Percentiles rank a stretch among this genome's conserved stretches.
Evolutionary conservation across 37 sponge, comb jelly and placozoan genomes (phyloP).

Genomic region (Agelas oroides): DNA sequence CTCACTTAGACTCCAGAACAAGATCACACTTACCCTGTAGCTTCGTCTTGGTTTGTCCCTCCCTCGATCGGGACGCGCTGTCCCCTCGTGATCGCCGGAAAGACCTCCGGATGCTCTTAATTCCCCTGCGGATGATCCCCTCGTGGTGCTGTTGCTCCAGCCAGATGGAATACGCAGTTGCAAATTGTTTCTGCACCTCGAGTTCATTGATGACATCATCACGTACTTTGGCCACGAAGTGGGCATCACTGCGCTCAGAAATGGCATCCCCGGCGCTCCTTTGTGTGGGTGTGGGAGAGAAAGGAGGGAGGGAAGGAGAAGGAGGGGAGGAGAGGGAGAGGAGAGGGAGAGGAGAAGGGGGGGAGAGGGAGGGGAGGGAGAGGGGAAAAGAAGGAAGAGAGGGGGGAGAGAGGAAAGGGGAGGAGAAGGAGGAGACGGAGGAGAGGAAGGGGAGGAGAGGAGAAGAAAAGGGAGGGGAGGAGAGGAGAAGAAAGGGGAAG

Average conservation of each 20-base stretch:
- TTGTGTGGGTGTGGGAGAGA: background rate
- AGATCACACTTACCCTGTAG: slow-evolving; percentile 33
- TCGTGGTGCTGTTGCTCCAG: slow-evolving; percentile 8
- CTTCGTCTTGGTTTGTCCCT: background rate
- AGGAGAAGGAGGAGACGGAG: too few relatives aligned
- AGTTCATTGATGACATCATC: slow-evolving; percentile 58
- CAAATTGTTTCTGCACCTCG: slow-evolving; percentile 60
- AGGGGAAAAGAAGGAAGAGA: too few relatives aligned
- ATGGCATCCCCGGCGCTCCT: slow-evolving; percentile 54
- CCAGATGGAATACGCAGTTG: slow-evolving; percentile 67
- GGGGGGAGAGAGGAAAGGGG: background rate
- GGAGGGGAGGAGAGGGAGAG: too few relatives aligned
- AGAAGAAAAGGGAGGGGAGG: too few relatives aligned
- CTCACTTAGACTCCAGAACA: too few relatives aligned
- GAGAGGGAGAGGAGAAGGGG: too few relatives aligned
- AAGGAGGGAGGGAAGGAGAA: background rate
- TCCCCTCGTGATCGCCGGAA: slow-evolving; percentile 18
- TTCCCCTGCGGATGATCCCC: slow-evolving; percentile 35
- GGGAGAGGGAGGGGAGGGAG: too few relatives aligned
- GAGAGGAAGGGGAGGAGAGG: too few relatives aligned
- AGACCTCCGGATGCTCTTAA: slow-evolving; percentile 26
- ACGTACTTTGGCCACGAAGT: slow-evolving; percentile 36
- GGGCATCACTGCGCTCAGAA: slow-evolving; percentile 40
- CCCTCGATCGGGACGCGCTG: background rate
- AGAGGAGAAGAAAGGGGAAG: too few relatives aligned